These are phyloP conservation scores for Sebastes fasciatus DNA, from an alignment of 2,113 vertebrate species.

Conservation along the genomic window DNA sequence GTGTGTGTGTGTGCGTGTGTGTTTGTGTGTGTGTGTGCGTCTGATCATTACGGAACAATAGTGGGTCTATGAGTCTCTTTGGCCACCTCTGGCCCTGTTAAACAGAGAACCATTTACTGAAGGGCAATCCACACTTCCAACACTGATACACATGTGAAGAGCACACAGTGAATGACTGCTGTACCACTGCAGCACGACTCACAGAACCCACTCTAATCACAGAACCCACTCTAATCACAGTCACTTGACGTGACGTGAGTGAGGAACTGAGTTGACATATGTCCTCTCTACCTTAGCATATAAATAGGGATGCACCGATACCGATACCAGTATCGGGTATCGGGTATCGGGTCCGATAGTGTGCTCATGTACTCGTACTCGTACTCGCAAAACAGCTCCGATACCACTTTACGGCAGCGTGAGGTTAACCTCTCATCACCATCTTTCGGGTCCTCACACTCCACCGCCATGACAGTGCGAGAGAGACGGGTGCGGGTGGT, in stretches of 20 bases:
- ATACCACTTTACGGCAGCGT: no score
- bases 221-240: not conserved
- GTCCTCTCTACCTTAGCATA: not conserved
- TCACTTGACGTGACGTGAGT: not conserved
- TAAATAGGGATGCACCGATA: no score
- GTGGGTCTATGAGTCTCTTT: constrained; percentile 25
- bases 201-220: not conserved
- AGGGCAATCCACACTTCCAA: constrained; percentile 26
- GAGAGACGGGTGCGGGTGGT: no score
- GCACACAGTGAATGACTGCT: not conserved
- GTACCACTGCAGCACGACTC: not conserved
- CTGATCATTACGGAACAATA: constrained; percentile 55
- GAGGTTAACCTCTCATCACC: no score
- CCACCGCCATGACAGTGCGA: no score
- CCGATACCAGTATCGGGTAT: no score
- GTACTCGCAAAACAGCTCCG: no score
- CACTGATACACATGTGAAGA: not conserved
- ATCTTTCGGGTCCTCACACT: no score
- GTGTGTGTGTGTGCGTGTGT: constrained; percentile 15
- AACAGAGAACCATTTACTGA: constrained; percentile 55
- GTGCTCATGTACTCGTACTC: no score
- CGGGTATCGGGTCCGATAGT: no score
- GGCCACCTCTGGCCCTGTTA: constrained; percentile 9
- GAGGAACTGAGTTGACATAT: not conserved
- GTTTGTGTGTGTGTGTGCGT: constrained; percentile 19